Percentiles rank a stretch among this genome's conserved stretches.
Conservation (phyloP, 2,888 invertebrate genomes). For the Amaurobius ferox region DNA sequence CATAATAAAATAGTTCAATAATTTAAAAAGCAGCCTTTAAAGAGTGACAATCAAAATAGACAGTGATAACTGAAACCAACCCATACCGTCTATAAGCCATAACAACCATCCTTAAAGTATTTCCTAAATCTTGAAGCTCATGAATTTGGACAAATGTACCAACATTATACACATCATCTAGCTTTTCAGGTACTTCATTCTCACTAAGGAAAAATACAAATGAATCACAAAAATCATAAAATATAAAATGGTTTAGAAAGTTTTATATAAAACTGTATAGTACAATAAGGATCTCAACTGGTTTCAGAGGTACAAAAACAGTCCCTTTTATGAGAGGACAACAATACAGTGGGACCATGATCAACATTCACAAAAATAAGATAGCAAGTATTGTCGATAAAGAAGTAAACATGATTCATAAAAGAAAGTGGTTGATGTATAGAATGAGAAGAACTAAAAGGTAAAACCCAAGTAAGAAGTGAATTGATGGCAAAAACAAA, state of each 20-base stretch:
- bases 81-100: constrained; percentile 90
- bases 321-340: too few species aligned
- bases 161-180: constrained; percentile 91
- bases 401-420: too few species aligned
- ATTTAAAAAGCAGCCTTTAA: too few species aligned
- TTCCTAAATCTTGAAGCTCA: constrained; percentile 96
- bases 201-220: constrained; percentile 80
- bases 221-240: not conserved
- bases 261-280: too few species aligned
- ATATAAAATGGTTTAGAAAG: too few species aligned
- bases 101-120: constrained; percentile 91
- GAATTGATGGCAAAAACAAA: not conserved
- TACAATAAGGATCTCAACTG: too few species aligned
- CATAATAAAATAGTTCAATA: not conserved
- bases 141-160: constrained; percentile 99
- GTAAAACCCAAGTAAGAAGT: not conserved
- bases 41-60: too few species aligned
- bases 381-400: too few species aligned
- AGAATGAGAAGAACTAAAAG: not conserved
- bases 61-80: too few species aligned
- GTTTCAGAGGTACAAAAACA: too few species aligned
- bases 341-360: too few species aligned
- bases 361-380: too few species aligned
- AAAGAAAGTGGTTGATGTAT: not conserved
- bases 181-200: constrained; percentile 87